phyloP scores from a whole-genome alignment of 2,888 invertebrate genomes.

The Cyclophora punctaria region DNA sequence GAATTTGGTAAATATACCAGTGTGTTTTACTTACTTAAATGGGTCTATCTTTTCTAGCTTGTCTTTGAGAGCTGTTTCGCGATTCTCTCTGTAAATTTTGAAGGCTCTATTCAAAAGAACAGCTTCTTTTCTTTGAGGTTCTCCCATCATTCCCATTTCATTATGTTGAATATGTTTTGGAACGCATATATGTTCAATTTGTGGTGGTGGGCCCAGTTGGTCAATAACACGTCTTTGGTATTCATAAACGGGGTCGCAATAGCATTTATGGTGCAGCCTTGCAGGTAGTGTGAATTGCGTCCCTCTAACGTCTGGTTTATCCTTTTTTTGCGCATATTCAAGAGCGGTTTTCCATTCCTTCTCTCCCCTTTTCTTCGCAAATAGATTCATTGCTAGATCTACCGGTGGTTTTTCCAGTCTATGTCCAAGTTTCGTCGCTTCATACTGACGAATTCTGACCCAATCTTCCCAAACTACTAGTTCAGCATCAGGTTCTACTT shows the following conservation, averaged over 20 bases:
- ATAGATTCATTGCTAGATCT: slow-evolving; percentile 54
- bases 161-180: slow-evolving; percentile 42
- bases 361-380: slow-evolving; percentile 41
- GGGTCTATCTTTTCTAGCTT: slow-evolving; percentile 51
- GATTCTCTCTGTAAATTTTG: slow-evolving; percentile 34
- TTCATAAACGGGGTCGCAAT: slow-evolving; percentile 50
- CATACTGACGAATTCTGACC: slow-evolving; percentile 51
- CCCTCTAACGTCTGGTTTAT: slow-evolving; percentile 38
- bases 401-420: slow-evolving; percentile 34
- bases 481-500: slow-evolving; percentile 40
- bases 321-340: slow-evolving; percentile 48
- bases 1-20: too few species aligned
- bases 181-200: slow-evolving; percentile 52
- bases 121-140: slow-evolving; percentile 28
- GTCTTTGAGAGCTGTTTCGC: slow-evolving; percentile 37
- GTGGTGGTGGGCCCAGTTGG: slow-evolving; percentile 42
- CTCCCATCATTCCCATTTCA: slow-evolving; percentile 48
- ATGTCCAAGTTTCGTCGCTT: slow-evolving; percentile 35
- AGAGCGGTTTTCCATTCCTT: slow-evolving; percentile 50
- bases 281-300: slow-evolving; percentile 45
- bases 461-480: slow-evolving; percentile 59
- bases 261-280: slow-evolving; percentile 44
- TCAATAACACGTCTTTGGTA: slow-evolving; percentile 38
- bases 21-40: slow-evolving; percentile 33
- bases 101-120: slow-evolving; percentile 37